Evolutionary conservation across 2,113 vertebrate species (phyloP).

Genomic region (Pseudolaguvia tuberculata): DNA sequence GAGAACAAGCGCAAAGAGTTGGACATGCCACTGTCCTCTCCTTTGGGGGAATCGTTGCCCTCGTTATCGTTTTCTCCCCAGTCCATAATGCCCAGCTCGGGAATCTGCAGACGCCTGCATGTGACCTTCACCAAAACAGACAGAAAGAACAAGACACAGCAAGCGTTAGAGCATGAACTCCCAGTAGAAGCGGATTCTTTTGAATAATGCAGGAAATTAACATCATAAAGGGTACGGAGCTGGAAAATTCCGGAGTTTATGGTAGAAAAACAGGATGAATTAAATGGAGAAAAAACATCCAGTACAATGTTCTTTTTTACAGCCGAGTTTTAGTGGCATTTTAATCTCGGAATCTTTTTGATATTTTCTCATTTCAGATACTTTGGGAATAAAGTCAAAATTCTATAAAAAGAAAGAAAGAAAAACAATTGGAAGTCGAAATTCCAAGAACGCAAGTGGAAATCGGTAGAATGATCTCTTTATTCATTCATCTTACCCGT

Average conservation of each 20-base stretch:
- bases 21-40: slow-evolving; percentile 78
- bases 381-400: too few relatives aligned
- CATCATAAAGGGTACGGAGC: background rate
- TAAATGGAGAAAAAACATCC: background rate
- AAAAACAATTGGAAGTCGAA: too few relatives aligned
- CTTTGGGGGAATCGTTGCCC: slow-evolving; percentile 75
- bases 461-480: too few relatives aligned
- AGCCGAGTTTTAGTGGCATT: too few relatives aligned
- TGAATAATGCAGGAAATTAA: slow-evolving; percentile 11
- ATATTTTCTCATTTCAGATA: too few relatives aligned
- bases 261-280: background rate
- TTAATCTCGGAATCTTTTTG: too few relatives aligned
- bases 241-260: background rate
- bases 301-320: background rate
- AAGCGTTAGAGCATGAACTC: slow-evolving; percentile 18
- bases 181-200: slow-evolving; percentile 7
- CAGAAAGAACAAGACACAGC: slow-evolving; percentile 23
- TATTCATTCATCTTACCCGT: too few relatives aligned
- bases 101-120: slow-evolving; percentile 70
- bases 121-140: slow-evolving; percentile 70
- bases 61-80: slow-evolving; percentile 80
- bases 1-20: slow-evolving; percentile 91
- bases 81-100: slow-evolving; percentile 75
- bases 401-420: too few relatives aligned
- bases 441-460: too few relatives aligned